Evolutionary conservation across 2,888 invertebrate species (phyloP), one percentile per base, ranked within the genome.

Genomic region (Keiferia lycopersicella): DNA sequence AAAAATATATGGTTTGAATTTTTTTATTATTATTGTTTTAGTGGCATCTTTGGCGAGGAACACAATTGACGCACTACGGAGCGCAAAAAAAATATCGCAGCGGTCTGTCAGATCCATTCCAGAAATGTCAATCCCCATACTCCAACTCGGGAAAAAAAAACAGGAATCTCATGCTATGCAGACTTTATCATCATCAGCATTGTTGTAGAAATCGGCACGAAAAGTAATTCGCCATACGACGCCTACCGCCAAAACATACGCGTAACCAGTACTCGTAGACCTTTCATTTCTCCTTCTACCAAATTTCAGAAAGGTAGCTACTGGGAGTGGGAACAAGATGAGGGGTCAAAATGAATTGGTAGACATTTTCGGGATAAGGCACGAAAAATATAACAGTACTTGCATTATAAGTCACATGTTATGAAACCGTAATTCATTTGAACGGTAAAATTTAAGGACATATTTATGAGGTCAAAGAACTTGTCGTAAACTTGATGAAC

Each of bases 151-250:
- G 20, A 50, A 2, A 7, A n/a, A 50, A 53, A 16, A 64, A 57
- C 51, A 26, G 3, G 50, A 60, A 51, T 62, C 68, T 67, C 66
- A 63, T 67, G 64, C 68, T 68, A 66, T 63, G n/a, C 50, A 51
- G 61, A 66, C 65, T 73, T 73, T 71, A 73, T 73, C 70, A 73
- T 71, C 71, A 69, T 78, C 70, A 73, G 71, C 71, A 69, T 78
- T 79, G 79, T 81, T 80, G 68, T 74, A 73, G 64, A 72, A 74
- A 75, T 76, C 66, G 73, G 73, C 80, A 81, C 80, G 79, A 75
- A 80, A 75, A 67, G 63, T 73, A 72, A 77, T 78, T 64, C 56
- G 62, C 20, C 64, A 64, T 62, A 39, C 58, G 64, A 64, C 34
- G 57, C 64, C 60, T 59, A 61, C 64, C 63, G 70, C 51, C 61